Base-by-base conservation (phyloP, 2,888 invertebrate species). In the Calliopum simillimum region DNA sequence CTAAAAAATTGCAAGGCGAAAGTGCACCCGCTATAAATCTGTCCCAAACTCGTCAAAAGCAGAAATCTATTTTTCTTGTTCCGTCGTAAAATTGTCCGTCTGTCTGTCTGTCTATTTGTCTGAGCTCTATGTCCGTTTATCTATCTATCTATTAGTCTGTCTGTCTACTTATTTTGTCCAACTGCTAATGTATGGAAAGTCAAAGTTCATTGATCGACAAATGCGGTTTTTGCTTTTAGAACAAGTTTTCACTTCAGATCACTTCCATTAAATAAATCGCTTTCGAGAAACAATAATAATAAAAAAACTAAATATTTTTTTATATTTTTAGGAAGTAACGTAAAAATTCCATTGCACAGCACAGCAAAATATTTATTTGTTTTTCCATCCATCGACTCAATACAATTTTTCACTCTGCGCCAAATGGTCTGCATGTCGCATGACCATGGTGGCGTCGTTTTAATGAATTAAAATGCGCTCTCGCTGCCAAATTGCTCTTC, bases 151-250 rank as follows among this genome's bases (percentile, higher is more conserved):
- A 23, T 21, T 65, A 13, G 6, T 41, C 6, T 21, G 21, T 47
- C 13, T 51, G 19, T 2, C 41, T 16, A 44, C 44, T 19, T 59
- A 11, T 46, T 16, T 21, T 13, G 14, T 23, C 14, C 44, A 44
- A 41, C n/a, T n/a, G n/a, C n/a, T 19, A 25, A 49, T 44, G 61
- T 13, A 44, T 41, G 67, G n/a, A n/a, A 59, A 65, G 44, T 62
- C 62, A 49, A 53, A 69, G 73, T 73, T 71, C 73, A 73, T 63
- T 64, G 73, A 64, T 56, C 73, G 71, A 13, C 58, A 71, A 71
- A 73, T 73, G 73, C 53, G 44, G 64, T 67, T 65, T n/a, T n/a
- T n/a, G n/a, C n/a, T n/a, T n/a, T 70, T 71, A 44, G 69, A 59
- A 71, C 69, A 62, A 69, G 71, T 65, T 65, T 47, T 66, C 46